Conservation (phyloP, 2,888 invertebrate species). For the Eupithecia subumbrata region DNA sequence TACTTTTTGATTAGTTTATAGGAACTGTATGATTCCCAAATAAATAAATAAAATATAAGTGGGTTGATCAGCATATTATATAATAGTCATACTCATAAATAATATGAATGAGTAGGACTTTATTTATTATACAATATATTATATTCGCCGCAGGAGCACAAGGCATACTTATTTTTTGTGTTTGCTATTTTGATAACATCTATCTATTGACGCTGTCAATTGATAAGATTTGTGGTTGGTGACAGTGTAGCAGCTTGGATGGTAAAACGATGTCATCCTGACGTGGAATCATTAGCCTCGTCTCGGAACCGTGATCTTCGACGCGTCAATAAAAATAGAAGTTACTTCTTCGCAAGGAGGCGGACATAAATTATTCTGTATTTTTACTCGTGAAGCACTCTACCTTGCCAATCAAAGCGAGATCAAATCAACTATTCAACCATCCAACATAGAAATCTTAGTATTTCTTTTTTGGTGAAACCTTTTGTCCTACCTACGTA, state of each 20-base stretch:
- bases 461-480: background rate
- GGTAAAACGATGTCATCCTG: background rate
- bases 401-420: background rate
- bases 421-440: background rate
- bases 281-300: background rate
- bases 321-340: background rate
- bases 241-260: background rate
- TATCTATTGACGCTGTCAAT: background rate
- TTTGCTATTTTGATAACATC: too few relatives aligned
- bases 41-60: too few relatives aligned
- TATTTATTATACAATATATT: too few relatives aligned
- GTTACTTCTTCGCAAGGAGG: background rate
- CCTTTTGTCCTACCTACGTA: background rate
- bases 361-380: background rate
- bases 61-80: too few relatives aligned
- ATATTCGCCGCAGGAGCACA: too few relatives aligned
- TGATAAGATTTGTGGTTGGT: background rate
- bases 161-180: too few relatives aligned
- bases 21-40: too few relatives aligned
- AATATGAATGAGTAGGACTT: too few relatives aligned
- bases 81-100: too few relatives aligned
- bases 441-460: background rate
- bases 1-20: too few relatives aligned
- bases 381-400: background rate
- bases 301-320: background rate